phyloP scores from a whole-genome alignment of 2,888 invertebrate genomes.

The Anaspis maculata region DNA sequence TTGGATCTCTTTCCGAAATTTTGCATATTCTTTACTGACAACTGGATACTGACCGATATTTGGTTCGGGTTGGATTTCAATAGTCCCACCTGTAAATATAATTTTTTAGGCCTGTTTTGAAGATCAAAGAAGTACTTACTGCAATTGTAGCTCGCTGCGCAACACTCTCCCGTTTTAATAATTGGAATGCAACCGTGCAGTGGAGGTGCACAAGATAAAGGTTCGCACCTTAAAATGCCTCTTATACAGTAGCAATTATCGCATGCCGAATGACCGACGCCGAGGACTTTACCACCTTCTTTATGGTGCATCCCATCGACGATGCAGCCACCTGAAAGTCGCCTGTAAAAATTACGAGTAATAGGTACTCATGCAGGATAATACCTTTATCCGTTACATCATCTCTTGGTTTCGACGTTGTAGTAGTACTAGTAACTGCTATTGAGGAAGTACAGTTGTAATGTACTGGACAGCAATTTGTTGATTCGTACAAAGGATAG shows the following conservation, averaged over 20 bases:
- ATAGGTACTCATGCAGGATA: no score
- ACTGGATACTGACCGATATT: slow-evolving; percentile 46
- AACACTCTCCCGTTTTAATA: slow-evolving; percentile 69
- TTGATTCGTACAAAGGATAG: slow-evolving; percentile 50
- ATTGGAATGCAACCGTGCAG: slow-evolving; percentile 69
- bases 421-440: slow-evolving; percentile 25
- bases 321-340: slow-evolving; percentile 49
- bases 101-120: slow-evolving; percentile 1
- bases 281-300: slow-evolving; percentile 65
- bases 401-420: not conserved
- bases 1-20: slow-evolving; percentile 43
- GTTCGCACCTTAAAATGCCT: slow-evolving; percentile 64
- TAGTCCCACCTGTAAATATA: slow-evolving; percentile 41
- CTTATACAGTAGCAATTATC: slow-evolving; percentile 75
- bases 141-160: slow-evolving; percentile 77
- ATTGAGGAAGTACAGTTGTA: slow-evolving; percentile 57
- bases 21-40: slow-evolving; percentile 48
- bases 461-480: slow-evolving; percentile 72
- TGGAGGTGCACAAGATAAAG: slow-evolving; percentile 66
- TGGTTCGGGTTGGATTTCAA: slow-evolving; percentile 46
- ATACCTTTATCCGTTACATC: not conserved
- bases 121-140: no score
- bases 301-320: slow-evolving; percentile 52
- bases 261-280: slow-evolving; percentile 53
- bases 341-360: not conserved